Conservation (phyloP, 2,797 vertebrate species). For the Betta splendens region DNA sequence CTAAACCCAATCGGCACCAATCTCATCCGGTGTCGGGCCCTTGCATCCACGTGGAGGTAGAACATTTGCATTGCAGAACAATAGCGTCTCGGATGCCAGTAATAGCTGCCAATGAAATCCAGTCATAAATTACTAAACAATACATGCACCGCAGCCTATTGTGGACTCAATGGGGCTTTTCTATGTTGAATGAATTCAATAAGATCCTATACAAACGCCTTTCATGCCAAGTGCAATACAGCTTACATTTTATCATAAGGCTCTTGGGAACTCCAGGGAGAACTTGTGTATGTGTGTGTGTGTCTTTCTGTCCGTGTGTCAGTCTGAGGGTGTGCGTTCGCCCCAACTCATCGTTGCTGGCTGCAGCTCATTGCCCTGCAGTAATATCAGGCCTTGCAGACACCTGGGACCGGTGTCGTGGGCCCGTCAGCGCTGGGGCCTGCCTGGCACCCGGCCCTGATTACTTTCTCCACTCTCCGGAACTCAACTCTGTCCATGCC, state of each 20-base stretch:
- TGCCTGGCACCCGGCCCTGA: slow-evolving; percentile 77
- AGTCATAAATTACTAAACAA: slow-evolving; percentile 55
- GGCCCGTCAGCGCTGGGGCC: slow-evolving; percentile 72
- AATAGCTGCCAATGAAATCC: slow-evolving; percentile 29
- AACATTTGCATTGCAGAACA: slow-evolving; percentile 57
- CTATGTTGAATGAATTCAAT: slow-evolving; percentile 38
- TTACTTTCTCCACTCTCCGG: slow-evolving; percentile 81
- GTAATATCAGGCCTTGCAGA: slow-evolving; percentile 75
- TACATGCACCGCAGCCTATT: slow-evolving; percentile 25
- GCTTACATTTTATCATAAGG: slow-evolving; percentile 37
- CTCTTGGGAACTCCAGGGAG: slow-evolving; percentile 26
- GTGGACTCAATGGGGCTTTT: slow-evolving; percentile 26
- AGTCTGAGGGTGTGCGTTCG: slow-evolving; percentile 2
- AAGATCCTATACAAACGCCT: slow-evolving; percentile 20
- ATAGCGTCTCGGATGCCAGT: slow-evolving; percentile 42
- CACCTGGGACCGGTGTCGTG: slow-evolving; percentile 78
- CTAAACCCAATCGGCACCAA: slow-evolving; percentile 51
- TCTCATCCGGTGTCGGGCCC: slow-evolving; percentile 44
- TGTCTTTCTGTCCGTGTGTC: slow-evolving; percentile 3
- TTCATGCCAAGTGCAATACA: slow-evolving; percentile 21
- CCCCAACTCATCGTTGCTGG: slow-evolving; percentile 58
- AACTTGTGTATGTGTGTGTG: slow-evolving; percentile 11
- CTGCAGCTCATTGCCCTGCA: slow-evolving; percentile 80
- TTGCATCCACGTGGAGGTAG: slow-evolving; percentile 41
- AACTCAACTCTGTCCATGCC: slow-evolving; percentile 77